Percentiles rank a stretch among this genome's conserved stretches.
Conservation (phyloP, 2,888 invertebrate species). For the Sminthurinus aureus region DNA sequence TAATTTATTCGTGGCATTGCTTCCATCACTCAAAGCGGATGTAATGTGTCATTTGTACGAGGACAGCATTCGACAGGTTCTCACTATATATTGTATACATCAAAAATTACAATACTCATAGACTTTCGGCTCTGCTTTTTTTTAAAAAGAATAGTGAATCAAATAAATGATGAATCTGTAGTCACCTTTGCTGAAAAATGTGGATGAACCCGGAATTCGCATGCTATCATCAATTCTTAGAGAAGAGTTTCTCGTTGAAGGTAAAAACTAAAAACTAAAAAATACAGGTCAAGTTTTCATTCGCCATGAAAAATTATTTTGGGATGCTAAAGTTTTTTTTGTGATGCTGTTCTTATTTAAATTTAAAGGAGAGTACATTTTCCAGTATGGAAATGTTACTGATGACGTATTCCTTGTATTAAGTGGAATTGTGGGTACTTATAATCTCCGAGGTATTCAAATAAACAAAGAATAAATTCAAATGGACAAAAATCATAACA, state of each 20-base stretch:
- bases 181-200: slow-evolving; percentile 43
- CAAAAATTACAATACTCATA: neutral
- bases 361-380: slow-evolving; percentile 52
- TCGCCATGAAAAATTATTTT: too few species aligned
- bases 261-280: slow-evolving; percentile 7
- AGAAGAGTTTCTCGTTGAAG: slow-evolving; percentile 56
- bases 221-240: slow-evolving; percentile 48
- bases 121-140: too few species aligned
- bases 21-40: slow-evolving; percentile 55
- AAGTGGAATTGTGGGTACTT: slow-evolving; percentile 54
- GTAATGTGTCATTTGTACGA: slow-evolving; percentile 56
- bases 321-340: neutral
- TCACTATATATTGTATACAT: neutral
- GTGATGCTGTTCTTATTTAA: neutral
- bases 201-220: slow-evolving; percentile 53
- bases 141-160: too few species aligned
- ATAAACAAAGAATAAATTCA: too few species aligned
- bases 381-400: slow-evolving; percentile 54
- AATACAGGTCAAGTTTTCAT: too few species aligned
- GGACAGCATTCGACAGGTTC: slow-evolving; percentile 41
- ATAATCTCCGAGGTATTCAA: slow-evolving; percentile 44
- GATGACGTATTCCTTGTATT: slow-evolving; percentile 55
- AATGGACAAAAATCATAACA: too few species aligned
- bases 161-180: neutral
- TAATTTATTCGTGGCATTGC: slow-evolving; percentile 50